Conservation (phyloP, 2,888 invertebrate species). For the Dinocampus coccinellae region DNA sequence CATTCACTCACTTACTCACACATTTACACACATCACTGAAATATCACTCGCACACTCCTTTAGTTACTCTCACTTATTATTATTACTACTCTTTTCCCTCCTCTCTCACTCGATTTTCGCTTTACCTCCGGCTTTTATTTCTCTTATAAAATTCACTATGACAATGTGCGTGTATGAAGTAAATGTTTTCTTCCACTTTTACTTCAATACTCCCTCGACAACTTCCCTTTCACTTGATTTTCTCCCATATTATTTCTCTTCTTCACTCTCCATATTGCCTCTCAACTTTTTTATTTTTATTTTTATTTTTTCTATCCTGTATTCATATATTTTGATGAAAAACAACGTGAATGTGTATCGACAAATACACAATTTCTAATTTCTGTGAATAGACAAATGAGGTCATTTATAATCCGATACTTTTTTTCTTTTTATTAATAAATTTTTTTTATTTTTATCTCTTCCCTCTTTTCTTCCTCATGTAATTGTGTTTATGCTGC, state of each 20-base stretch:
- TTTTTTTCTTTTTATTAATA: neutral
- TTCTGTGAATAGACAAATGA: neutral
- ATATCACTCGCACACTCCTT: conserved; percentile 39
- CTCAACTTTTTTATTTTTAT: neutral
- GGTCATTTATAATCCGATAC: neutral
- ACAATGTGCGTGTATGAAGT: conserved; percentile 4
- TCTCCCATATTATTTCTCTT: conserved; percentile 25
- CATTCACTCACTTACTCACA: conserved; percentile 50
- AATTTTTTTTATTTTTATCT: neutral
- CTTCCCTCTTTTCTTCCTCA: neutral
- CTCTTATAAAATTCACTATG: conserved; percentile 29
- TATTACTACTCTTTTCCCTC: neutral
- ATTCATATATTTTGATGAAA: neutral
- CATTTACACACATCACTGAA: neutral
- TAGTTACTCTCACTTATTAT: conserved; percentile 31
- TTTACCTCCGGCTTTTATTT: conserved; percentile 31
- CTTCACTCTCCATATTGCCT: neutral
- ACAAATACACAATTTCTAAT: neutral
- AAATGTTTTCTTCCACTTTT: conserved; percentile 23
- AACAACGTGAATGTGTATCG: neutral
- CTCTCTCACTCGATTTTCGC: conserved; percentile 36
- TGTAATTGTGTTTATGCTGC: neutral
- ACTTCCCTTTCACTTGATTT: conserved; percentile 47
- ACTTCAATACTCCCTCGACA: conserved; percentile 32
- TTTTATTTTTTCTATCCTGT: neutral